A percentile compares a stretch with the other conserved stretches of the same genome.
Evolutionary conservation across 2,888 invertebrate genomes (phyloP).

Genomic region (Hypena proboscidalis): DNA sequence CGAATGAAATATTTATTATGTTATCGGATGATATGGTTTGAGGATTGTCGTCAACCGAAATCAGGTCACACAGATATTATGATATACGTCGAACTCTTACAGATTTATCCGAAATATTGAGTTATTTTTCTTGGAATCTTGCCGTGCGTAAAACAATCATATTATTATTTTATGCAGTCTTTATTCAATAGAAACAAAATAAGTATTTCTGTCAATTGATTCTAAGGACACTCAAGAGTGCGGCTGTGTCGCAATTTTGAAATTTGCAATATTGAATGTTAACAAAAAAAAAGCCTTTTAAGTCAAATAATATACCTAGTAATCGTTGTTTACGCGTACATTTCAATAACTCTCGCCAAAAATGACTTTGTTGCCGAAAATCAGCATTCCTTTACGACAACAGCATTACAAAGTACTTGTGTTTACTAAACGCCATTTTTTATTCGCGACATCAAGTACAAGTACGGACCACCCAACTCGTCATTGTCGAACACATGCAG

Average conservation of each 20-base stretch:
- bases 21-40: conserved; percentile 60
- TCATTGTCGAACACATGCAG: conserved; percentile 54
- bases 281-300: too few relatives aligned
- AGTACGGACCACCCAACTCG: conserved; percentile 59
- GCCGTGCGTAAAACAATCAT: too few relatives aligned
- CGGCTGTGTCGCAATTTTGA: too few relatives aligned
- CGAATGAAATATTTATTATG: conserved; percentile 24
- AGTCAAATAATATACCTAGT: too few relatives aligned
- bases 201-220: too few relatives aligned
- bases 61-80: conserved; percentile 72
- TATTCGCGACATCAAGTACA: conserved; percentile 51
- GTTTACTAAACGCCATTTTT: conserved; percentile 64
- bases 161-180: too few relatives aligned
- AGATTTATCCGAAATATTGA: too few relatives aligned
- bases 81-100: conserved; percentile 57
- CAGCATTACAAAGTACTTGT: conserved; percentile 52
- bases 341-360: too few relatives aligned
- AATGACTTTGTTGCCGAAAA: conserved; percentile 27
- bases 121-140: conserved; percentile 2
- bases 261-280: too few relatives aligned
- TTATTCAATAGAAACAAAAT: too few relatives aligned
- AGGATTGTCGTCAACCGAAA: conserved; percentile 56
- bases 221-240: too few relatives aligned
- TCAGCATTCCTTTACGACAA: conserved; percentile 25
- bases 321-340: too few relatives aligned